Conservation (phyloP, 2,797 vertebrate species). For the Gadopsis marmoratus region DNA sequence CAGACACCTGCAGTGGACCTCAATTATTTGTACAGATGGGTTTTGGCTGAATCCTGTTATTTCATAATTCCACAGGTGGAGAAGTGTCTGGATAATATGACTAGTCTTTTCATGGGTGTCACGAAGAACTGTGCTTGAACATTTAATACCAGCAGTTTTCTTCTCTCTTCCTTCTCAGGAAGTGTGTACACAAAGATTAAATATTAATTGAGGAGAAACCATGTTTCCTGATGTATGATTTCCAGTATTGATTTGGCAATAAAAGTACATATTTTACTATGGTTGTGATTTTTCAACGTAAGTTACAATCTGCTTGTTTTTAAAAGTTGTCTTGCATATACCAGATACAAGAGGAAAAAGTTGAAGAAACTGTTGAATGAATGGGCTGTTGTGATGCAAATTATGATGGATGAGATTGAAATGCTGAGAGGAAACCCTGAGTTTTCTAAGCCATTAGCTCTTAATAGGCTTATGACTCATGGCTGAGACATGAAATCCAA, state of each 20-base stretch:
- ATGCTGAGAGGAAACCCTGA: slow-evolving; percentile 19
- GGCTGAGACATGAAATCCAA: slow-evolving; percentile 14
- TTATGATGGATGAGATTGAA: slow-evolving; percentile 46
- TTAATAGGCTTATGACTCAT: slow-evolving; percentile 28
- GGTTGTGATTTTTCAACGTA: slow-evolving; percentile 14
- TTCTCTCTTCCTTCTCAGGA: slow-evolving; percentile 64
- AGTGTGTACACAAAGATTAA: slow-evolving; percentile 53
- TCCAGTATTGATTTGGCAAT: slow-evolving; percentile 59
- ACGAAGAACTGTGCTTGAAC: slow-evolving; percentile 55
- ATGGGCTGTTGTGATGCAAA: slow-evolving; percentile 32
- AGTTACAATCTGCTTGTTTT: slow-evolving; percentile 25
- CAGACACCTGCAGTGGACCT: slow-evolving; percentile 70
- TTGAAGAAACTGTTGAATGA: slow-evolving; percentile 10
- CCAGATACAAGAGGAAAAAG: slow-evolving; percentile 2
- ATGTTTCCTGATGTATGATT: slow-evolving; percentile 53
- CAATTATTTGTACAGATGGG: slow-evolving; percentile 74
- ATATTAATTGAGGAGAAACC: slow-evolving; percentile 39
- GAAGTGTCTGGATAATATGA: slow-evolving; percentile 63
- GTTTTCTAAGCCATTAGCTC: slow-evolving; percentile 10
- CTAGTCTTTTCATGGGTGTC: slow-evolving; percentile 31
- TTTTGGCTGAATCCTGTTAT: slow-evolving; percentile 74
- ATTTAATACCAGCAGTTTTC: slow-evolving; percentile 54
- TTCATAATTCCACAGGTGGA: slow-evolving; percentile 70
- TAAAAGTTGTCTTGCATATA: slow-evolving; percentile 14
- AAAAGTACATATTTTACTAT: slow-evolving; percentile 64